Percentiles rank a stretch among this genome's conserved stretches.
phyloP scores from a whole-genome alignment of 2,113 vertebrate species.

The Tympanuchus pallidicinctus region DNA sequence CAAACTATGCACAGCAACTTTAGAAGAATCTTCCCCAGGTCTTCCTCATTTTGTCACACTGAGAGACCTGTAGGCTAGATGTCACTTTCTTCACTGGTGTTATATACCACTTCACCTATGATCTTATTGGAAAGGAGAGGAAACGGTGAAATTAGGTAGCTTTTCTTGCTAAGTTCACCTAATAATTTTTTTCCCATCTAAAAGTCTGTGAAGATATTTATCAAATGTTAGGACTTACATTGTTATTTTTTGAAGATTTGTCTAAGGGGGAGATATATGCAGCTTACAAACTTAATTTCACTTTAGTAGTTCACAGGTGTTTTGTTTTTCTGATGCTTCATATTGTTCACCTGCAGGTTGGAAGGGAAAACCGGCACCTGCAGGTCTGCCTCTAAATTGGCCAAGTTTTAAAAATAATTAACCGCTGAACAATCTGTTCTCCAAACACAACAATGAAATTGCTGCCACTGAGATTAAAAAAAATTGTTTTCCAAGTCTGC shows the following conservation, averaged over 20 bases:
- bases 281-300: background rate
- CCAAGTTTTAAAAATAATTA: background rate
- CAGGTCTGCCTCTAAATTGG: background rate
- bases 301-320: background rate
- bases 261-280: background rate
- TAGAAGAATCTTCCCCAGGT: background rate
- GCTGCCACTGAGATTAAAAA: background rate
- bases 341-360: background rate
- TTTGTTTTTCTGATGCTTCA: background rate
- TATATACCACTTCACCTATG: background rate
- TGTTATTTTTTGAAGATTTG: background rate
- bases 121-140: background rate
- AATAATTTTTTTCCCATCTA: background rate
- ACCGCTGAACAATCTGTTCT: background rate
- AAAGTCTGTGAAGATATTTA: background rate
- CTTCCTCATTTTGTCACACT: background rate
- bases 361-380: background rate
- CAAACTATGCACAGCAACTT: background rate
- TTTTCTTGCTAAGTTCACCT: background rate
- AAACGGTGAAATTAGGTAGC: background rate
- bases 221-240: background rate
- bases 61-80: background rate
- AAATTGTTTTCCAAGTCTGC: background rate
- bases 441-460: background rate
- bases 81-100: background rate